Percentiles rank a stretch among this genome's conserved stretches.
Evolutionary conservation across 2,113 vertebrate genomes (phyloP).

Genomic region (Chrysemys picta): DNA sequence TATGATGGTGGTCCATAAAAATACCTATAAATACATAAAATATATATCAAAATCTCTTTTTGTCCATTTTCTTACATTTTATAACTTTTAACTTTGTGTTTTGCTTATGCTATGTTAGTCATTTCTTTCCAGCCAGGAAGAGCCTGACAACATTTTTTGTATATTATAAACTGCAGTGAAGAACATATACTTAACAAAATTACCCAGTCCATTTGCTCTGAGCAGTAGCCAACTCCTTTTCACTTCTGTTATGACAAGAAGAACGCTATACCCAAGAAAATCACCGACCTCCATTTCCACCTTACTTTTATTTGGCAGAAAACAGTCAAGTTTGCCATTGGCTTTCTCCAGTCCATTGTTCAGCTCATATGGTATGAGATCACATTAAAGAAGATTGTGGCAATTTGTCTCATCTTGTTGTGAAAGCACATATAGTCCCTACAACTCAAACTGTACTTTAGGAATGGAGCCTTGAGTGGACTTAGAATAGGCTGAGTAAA

Average conservation of each 20-base stretch:
- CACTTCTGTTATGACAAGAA: conserved; percentile 77
- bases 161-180: conserved; percentile 74
- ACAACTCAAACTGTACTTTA: conserved; percentile 69
- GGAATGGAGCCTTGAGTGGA: conserved; percentile 62
- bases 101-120: conserved; percentile 44
- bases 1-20: not conserved
- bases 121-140: conserved; percentile 15
- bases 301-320: conserved; percentile 80
- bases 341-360: conserved; percentile 71
- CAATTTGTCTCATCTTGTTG: conserved; percentile 82
- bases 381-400: conserved; percentile 83
- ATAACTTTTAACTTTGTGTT: conserved; percentile 28
- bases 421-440: conserved; percentile 76
- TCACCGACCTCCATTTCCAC: conserved; percentile 77
- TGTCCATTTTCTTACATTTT: not conserved
- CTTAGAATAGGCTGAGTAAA: conserved; percentile 66
- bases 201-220: conserved; percentile 78
- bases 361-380: conserved; percentile 78
- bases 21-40: not conserved
- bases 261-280: conserved; percentile 79
- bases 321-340: conserved; percentile 76
- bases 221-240: conserved; percentile 73
- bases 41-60: not conserved
- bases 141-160: conserved; percentile 54
- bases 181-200: conserved; percentile 86